Conservation (phyloP, 2,797 vertebrate species). For the Trematomus bernacchii region DNA sequence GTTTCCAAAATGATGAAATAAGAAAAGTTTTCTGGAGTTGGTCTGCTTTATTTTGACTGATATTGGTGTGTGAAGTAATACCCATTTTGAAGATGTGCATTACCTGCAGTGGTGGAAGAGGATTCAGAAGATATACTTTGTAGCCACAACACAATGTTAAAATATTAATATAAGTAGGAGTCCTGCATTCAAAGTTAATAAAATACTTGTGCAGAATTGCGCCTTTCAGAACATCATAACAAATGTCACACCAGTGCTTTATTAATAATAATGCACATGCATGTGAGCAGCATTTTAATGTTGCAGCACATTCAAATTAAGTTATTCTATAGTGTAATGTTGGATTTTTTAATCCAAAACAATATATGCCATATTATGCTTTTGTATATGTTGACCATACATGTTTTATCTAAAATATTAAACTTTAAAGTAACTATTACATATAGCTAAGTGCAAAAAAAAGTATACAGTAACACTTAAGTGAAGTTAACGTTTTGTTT, state of each 20-base stretch:
- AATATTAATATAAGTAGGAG: neutral
- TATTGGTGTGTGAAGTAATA: constrained; percentile 8
- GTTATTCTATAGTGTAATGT: neutral
- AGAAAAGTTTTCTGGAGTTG: neutral
- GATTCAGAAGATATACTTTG: constrained; percentile 3
- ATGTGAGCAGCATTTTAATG: neutral
- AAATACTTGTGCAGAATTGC: neutral
- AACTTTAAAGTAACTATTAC: neutral
- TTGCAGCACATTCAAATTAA: neutral
- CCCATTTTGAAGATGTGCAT: constrained; percentile 31
- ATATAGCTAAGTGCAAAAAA: neutral
- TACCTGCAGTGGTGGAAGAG: neutral
- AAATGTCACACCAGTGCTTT: neutral
- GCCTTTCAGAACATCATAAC: neutral
- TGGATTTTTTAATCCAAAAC: constrained; percentile 1
- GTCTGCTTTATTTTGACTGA: constrained; percentile 11
- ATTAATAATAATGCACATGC: neutral
- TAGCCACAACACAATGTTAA: constrained; percentile 6
- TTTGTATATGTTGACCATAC: neutral
- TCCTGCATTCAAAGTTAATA: neutral
- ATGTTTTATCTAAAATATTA: neutral
- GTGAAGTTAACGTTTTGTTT: neutral
- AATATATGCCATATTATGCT: neutral
- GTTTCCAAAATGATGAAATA: constrained; percentile 18
- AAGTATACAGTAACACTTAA: too few species aligned